These are phyloP conservation scores for Morelia viridis DNA, from an alignment of 2,797 vertebrate species.

Conservation along the genomic window DNA sequence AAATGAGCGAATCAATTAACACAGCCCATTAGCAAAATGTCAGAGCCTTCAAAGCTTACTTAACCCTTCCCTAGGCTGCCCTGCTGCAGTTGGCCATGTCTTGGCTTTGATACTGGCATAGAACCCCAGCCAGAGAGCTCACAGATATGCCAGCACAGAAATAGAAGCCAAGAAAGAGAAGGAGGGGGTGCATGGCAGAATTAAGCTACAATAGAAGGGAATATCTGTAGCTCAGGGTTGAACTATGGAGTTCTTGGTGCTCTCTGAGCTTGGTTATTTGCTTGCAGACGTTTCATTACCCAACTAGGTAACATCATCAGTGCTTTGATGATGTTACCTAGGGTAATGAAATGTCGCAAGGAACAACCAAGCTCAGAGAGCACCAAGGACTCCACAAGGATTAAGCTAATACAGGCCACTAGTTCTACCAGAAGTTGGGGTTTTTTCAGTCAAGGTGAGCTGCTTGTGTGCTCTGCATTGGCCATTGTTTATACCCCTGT, in stretches of 20 bases:
- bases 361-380: too few relatives aligned
- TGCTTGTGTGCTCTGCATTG: background rate
- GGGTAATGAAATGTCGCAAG: too few relatives aligned
- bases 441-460: background rate
- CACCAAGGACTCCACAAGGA: too few relatives aligned
- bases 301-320: too few relatives aligned
- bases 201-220: too few relatives aligned
- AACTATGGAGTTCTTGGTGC: too few relatives aligned
- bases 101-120: conserved; percentile 1
- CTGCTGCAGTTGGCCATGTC: conserved; percentile 22
- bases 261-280: too few relatives aligned
- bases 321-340: too few relatives aligned
- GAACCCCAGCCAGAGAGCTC: background rate
- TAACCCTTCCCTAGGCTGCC: conserved; percentile 71
- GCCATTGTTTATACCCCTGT: too few relatives aligned
- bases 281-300: too few relatives aligned
- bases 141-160: background rate
- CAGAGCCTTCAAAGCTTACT: conserved; percentile 72
- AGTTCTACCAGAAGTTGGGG: background rate
- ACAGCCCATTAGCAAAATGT: conserved; percentile 78
- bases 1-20: conserved; percentile 83
- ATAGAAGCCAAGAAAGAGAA: background rate
- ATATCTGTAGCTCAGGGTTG: too few relatives aligned
- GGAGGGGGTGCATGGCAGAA: background rate
- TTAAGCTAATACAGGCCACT: background rate